These are phyloP conservation scores for Rotaria socialis DNA, from an alignment of 2,888 invertebrate species.

Conservation along the genomic window DNA sequence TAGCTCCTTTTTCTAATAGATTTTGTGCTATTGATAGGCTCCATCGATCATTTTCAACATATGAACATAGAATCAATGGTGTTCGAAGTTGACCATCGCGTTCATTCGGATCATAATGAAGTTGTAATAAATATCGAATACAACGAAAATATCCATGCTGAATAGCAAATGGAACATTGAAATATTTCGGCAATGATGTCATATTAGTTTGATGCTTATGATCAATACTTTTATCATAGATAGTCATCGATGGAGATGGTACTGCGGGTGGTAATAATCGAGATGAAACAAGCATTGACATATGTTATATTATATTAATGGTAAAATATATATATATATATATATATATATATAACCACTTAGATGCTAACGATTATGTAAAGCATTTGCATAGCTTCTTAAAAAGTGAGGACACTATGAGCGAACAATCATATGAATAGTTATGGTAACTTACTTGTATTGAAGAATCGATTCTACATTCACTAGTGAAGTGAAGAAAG, in stretches of 20 bases:
- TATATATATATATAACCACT: neutral
- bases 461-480: neutral
- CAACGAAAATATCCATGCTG: conserved; percentile 36
- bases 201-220: neutral
- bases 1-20: conserved; percentile 55
- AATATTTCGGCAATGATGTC: neutral
- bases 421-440: neutral
- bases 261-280: neutral
- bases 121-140: neutral
- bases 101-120: conserved; percentile 26
- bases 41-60: conserved; percentile 54
- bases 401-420: neutral
- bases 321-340: neutral
- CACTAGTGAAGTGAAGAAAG: neutral
- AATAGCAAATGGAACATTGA: conserved; percentile 32
- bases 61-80: conserved; percentile 54
- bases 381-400: neutral
- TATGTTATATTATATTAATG: neutral
- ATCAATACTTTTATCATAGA: neutral
- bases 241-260: neutral
- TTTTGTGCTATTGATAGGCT: conserved; percentile 54
- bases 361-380: neutral
- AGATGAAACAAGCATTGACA: neutral
- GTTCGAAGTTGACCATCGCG: conserved; percentile 49
- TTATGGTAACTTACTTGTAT: neutral